Evolutionary conservation across 2,797 vertebrate genomes (phyloP), one percentile per base, ranked within the genome.

Genomic region (Gastrophryne carolinensis): DNA sequence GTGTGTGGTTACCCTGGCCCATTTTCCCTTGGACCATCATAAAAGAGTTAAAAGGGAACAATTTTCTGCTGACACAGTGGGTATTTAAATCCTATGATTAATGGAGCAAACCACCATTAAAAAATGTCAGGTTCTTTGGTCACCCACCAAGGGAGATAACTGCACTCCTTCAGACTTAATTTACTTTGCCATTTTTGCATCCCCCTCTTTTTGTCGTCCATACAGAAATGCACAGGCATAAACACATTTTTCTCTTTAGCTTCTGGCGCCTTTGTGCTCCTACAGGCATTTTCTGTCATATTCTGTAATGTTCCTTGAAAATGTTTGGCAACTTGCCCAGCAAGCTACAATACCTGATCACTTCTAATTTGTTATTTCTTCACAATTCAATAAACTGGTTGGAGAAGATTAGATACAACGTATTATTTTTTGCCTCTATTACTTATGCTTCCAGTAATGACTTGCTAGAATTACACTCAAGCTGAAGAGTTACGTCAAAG

Each of bases 71-170:
- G 68, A 72, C 67, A 65, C 60, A 65, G 11, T 32, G 12, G 60
- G 67, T 35, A 65, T 72, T 58, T 78, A 72, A 72, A 65, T 71
- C 21, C 7, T 65, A 23, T 72, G 75, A 78, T 65, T 72, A 78
- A 78, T 78, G 60, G 68, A 63, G 29, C 56, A 71, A 65, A 65
- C 75, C 67, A 52, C 60, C 49, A 64, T 32, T 65, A 72, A 69
- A 69, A 70, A 64, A 64, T 64, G 68, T 26, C 50, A 56, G 66
- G 60, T 19, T 57, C 60, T 78, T 65, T 65, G 60, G 61, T 78
- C 68, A 78, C 67, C 75, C 53, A 72, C 68, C 52, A 56, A 50
- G 75, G 75, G 75, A 78, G 61, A 78, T 65, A 78, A 78, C 60
- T 72, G 67, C 24, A 78, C 68, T 78, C 60, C 75, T 61, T 72